Base-by-base conservation (phyloP, 2,797 vertebrate genomes). In the Craterocephalus amniculus region DNA sequence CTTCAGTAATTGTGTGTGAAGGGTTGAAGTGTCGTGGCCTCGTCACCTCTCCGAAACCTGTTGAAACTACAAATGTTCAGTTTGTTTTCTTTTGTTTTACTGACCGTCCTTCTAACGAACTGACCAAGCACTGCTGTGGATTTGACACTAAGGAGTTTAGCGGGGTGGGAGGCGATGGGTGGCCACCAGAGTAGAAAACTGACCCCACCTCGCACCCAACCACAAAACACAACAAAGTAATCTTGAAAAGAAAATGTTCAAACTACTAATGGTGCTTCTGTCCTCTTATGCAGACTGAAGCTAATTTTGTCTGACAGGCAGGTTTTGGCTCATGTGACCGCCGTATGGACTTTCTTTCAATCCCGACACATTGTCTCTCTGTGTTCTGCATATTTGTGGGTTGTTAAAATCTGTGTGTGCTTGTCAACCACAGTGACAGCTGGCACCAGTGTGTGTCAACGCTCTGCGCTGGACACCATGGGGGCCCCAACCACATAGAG, bases 61-160 rank as follows among this genome's bases (percentile, higher is more conserved):
- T 58, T 67, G 12, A 20, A 26, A 40, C 70, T 66, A 58, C 81
- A 88, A 67, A 79, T 77, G 87, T 76, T 43, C 54, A 61, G 72
- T 80, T 84, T 78, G 77, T 86, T 73, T 80, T 80, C 43, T 67
- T 57, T 56, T 71, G 72, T 87, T 90, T 89, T 83, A 65, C 74
- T 67, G 64, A 59, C 80, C 70, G 18, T 10, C 73, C 66, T 60
- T 58, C 63, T 66, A 56, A 18, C 67, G 74, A 38, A 76, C 86
- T 91, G 83, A 88, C 72, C 56, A 87, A 91, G 89, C 86, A 86
- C 34, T 0, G 10, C 0, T 76, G 74, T 65, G 73, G 79, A 16
- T 64, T 61, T 79, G 34, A 66, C 72, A 55, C 74, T 0, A 32
- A 4, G 48, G 49, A 54, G 74, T 8, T n/a, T 11, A 56, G 10